Evolutionary conservation across 2,797 vertebrate genomes (phyloP), one percentile per base, ranked within the genome.

Genomic region (Margarornis squamiger): DNA sequence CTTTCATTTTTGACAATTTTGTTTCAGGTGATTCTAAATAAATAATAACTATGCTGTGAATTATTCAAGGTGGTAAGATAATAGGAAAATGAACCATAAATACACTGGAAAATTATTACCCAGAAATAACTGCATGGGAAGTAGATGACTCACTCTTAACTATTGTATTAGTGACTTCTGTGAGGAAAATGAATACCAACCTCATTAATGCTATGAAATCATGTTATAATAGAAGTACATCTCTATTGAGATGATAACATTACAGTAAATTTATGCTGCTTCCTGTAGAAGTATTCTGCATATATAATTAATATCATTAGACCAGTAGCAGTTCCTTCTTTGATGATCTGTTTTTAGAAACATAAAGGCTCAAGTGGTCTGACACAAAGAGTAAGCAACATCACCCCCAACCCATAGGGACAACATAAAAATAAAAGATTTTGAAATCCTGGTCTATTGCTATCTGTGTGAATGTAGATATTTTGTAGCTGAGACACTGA

Each of bases 91-190:
- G 1, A 91, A 71, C 85, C 67, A 85, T 36, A 89, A 87, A 71
- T 65, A 57, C 8, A 41, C 17, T 78, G 14, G 10, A 92, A 62
- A 92, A 87, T 71, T 93, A 38, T 81, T 82, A 61, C 52, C 14
- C 34, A 43, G 84, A 93, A 17, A 82, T 92, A 94, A 87, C 76
- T 89, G 15, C 41, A 65, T 30, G 20, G 29, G 63, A 89, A 74
- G 61, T 52, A n/a, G 54, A 55, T 78, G 58, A 85, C 20, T 93
- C 74, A 76, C 21, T 67, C 41, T 85, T 86, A 92, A 90, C 70
- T 78, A 71, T 43, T 82, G 14, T 65, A 57, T 91, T 91, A 80
- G 61, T 67, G 38, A 82, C 24, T 94, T 87, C 34, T 63, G 23
- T 70, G 26, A 90, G 15, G 21, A 88, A 90, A 81, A 90, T 63